Conservation (phyloP, 2,113 vertebrate genomes). For the Phalacrocorax carbo region DNA sequence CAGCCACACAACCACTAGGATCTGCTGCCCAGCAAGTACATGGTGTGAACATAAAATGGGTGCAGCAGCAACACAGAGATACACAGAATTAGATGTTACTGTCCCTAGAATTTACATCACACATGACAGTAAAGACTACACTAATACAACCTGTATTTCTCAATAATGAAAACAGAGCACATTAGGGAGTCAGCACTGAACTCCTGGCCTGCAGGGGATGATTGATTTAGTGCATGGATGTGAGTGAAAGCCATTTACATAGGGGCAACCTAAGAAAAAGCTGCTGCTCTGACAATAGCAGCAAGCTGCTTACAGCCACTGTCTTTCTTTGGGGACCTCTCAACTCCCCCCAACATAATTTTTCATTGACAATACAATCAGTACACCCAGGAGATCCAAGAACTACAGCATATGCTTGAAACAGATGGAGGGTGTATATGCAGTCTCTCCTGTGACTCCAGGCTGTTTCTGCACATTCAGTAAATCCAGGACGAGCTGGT, state of each 20-base stretch:
- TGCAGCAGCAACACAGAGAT: not conserved
- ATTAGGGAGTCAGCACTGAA: not conserved
- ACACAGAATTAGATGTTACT: not conserved
- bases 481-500: not conserved
- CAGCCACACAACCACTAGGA: not conserved
- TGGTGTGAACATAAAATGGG: rapidly evolving
- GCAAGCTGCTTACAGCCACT: not conserved
- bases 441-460: not conserved
- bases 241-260: not conserved
- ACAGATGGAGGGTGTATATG: not conserved
- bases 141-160: not conserved
- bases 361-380: not conserved
- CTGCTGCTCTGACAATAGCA: not conserved
- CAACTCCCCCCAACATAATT: not conserved
- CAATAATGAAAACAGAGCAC: not conserved
- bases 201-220: not conserved
- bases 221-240: not conserved
- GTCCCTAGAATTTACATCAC: not conserved
- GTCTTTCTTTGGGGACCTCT: not conserved
- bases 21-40: not conserved
- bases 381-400: not conserved
- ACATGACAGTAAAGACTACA: not conserved
- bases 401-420: not conserved
- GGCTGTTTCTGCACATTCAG: rapidly evolving
- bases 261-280: not conserved